phyloP scores from a whole-genome alignment of 2,113 vertebrate species.

The Dicaeum eximium region DNA sequence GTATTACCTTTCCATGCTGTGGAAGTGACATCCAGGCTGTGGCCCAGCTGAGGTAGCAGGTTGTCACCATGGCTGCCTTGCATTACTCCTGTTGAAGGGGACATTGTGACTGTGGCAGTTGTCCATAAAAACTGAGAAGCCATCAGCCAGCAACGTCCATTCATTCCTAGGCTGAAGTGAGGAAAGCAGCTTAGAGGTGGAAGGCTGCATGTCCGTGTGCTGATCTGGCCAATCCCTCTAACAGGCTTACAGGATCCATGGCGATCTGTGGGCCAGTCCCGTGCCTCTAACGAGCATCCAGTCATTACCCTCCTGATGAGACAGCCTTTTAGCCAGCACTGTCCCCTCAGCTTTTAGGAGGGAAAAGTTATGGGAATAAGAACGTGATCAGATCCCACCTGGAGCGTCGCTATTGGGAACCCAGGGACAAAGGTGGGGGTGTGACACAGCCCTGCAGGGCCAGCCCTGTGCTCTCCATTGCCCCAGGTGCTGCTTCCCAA shows the following conservation, averaged over 20 bases:
- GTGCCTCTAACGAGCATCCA: background rate
- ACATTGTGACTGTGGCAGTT: background rate
- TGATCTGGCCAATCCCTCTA: background rate
- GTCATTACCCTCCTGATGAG: background rate
- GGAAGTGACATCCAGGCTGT: too few species aligned
- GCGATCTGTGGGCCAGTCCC: background rate
- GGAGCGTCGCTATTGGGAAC: background rate
- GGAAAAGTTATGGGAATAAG: background rate
- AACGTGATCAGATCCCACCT: fast-evolving
- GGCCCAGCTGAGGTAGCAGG: background rate
- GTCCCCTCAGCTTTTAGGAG: background rate
- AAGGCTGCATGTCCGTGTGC: background rate
- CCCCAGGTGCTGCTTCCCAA: fast-evolving
- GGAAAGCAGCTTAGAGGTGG: constrained; percentile 15
- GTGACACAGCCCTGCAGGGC: background rate
- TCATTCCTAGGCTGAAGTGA: background rate
- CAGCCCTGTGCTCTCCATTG: background rate
- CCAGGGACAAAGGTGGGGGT: background rate
- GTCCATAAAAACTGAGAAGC: background rate
- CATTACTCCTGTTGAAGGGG: background rate
- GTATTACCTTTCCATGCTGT: background rate
- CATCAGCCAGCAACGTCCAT: background rate
- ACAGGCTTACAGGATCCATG: background rate
- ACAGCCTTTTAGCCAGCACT: background rate
- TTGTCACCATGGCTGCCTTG: background rate